Base-by-base conservation (phyloP, 2,888 invertebrate genomes). In the Brenthis daphne region DNA sequence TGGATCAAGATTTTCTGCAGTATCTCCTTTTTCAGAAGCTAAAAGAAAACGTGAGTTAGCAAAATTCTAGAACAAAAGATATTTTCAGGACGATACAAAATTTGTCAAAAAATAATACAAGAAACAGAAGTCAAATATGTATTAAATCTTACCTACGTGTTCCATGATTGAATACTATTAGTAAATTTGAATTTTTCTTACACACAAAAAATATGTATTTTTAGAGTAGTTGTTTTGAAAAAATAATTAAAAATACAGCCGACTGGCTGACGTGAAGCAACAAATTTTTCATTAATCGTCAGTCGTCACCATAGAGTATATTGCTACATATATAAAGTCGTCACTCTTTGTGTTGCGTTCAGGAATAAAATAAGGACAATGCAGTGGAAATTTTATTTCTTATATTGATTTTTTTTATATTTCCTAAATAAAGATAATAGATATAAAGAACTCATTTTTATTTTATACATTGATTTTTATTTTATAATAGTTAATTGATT, bases 1-100 rank as follows among this genome's bases (percentile, higher is more conserved):
- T 69, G 94, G 89, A 84, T 93, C 94, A 76, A 91, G 87, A 82
- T 94, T 94, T 78, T 94, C 94, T 78, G 94, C 91, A 71, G 89
- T 88, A 78, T 94, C 94, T 79, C 91, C 92, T 76, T 94, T 94
- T 79, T 93, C 90, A 74, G 93, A 89, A 80, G 92, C 94, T 94
- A 79, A 63, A 83, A 87, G 85, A 86, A 77, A 78, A 81, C 83
- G 84, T 92, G 91, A 92, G 86, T 90, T 86, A 84, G 90, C 91
- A 92, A 81, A 83, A 84, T 90, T 90, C 80, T 82, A 87, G 89
- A 91, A 92, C 91, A 92, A 92, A 89, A 91, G 90, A 80, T 81
- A 64, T 66, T 81, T 81, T 75, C 56, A 69, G 67, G 70, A 81
- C 76, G 79, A 75, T 76, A 78, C 77, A 72, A 84, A 82, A 81